Percentiles rank a stretch among this genome's conserved stretches.
These are phyloP conservation scores for Ceyx erithaca DNA, from an alignment of 2,797 vertebrate genomes.

Conservation along the genomic window DNA sequence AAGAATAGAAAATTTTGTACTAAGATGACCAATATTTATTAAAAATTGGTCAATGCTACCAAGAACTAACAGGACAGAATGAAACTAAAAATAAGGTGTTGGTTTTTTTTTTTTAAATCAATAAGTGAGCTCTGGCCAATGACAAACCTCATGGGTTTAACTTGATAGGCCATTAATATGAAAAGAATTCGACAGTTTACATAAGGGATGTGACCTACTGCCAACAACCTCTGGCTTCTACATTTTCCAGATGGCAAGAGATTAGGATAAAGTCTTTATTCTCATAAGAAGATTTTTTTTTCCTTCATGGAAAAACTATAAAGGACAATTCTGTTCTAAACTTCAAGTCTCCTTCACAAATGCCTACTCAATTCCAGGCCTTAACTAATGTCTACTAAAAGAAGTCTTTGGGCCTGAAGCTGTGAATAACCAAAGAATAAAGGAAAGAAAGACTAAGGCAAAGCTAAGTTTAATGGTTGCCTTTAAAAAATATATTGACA, in stretches of 20 bases:
- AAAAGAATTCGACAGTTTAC: conserved; percentile 89
- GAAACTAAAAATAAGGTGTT: background rate
- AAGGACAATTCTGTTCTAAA: conserved; percentile 82
- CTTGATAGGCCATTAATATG: conserved; percentile 83
- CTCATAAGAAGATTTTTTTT: conserved; percentile 79
- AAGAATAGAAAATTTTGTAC: background rate
- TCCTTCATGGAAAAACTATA: conserved; percentile 81
- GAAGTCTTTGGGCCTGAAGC: conserved; percentile 72
- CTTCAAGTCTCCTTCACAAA: conserved; percentile 83
- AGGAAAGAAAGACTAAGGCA: conserved; percentile 54
- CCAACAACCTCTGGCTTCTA: conserved; percentile 83
- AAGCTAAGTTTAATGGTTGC: conserved; percentile 77
- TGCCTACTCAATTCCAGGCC: conserved; percentile 81
- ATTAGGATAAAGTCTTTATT: conserved; percentile 86
- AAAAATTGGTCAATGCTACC: background rate
- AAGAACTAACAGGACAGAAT: conserved; percentile 18
- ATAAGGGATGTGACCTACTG: conserved; percentile 87
- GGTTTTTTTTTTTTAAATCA: background rate
- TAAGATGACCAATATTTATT: background rate
- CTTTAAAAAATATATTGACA: conserved; percentile 80
- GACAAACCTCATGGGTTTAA: conserved; percentile 77
- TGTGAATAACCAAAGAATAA: conserved; percentile 35
- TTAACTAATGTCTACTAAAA: conserved; percentile 82
- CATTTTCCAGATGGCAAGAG: conserved; percentile 86
- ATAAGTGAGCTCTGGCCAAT: conserved; percentile 66